Conservation (phyloP, 2,113 vertebrate genomes). For the Tylochromis polylepis region DNA sequence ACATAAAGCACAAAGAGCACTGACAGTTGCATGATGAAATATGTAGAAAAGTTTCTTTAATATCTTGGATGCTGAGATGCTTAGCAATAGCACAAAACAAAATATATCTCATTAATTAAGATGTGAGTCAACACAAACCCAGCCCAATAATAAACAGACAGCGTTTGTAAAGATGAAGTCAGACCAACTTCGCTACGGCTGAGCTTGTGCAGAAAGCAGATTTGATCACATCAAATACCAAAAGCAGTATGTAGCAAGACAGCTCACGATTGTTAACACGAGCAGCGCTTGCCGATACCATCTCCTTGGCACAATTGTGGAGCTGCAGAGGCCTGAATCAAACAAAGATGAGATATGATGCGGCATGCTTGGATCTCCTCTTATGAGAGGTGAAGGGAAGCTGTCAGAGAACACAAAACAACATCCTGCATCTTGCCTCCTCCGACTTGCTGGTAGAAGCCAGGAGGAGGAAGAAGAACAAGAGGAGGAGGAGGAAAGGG, state of each 20-base stretch:
- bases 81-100: constrained; percentile 9
- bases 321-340: constrained; percentile 57
- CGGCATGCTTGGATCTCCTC: constrained; percentile 56
- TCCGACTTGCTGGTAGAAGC: constrained; percentile 51
- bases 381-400: constrained; percentile 68
- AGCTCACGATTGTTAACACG: constrained; percentile 61
- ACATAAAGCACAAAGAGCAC: constrained; percentile 5
- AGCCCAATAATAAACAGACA: background rate
- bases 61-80: background rate
- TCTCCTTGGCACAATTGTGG: constrained; percentile 48
- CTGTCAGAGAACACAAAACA: constrained; percentile 67
- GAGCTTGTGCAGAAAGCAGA: constrained; percentile 32
- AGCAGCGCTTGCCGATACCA: constrained; percentile 38
- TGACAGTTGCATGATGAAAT: constrained; percentile 2
- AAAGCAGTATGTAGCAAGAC: constrained; percentile 45
- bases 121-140: constrained; percentile 4
- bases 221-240: constrained; percentile 63
- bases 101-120: constrained; percentile 14
- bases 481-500: background rate
- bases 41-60: background rate
- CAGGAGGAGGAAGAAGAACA: constrained; percentile 6
- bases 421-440: constrained; percentile 53
- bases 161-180: constrained; percentile 12
- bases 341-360: constrained; percentile 62
- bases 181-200: constrained; percentile 1